Evolutionary conservation across 2,888 invertebrate species (phyloP).

Genomic region (Stenodera caucasica): DNA sequence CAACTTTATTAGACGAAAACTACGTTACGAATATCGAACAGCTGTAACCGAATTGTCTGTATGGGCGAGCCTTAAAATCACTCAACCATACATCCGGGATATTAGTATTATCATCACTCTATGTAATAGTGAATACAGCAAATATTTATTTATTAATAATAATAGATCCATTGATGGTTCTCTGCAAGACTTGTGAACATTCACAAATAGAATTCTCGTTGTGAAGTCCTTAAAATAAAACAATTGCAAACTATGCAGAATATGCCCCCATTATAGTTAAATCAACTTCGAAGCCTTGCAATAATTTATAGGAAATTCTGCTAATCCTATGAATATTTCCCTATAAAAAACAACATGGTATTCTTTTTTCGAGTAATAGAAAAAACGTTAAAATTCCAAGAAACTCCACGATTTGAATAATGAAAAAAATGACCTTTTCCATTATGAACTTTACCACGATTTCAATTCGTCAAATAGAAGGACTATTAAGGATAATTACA

Average conservation of each 20-base stretch:
- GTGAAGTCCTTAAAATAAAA: neutral
- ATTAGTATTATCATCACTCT: neutral
- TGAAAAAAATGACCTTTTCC: neutral
- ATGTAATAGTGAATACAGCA: neutral
- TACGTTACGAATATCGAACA: neutral
- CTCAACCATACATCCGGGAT: neutral
- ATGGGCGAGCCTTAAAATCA: slow-evolving; percentile 1
- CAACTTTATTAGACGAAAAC: no score
- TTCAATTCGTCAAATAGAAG: neutral
- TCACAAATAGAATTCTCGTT: neutral
- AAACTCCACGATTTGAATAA: neutral
- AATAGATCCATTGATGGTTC: no score
- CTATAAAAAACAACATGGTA: no score
- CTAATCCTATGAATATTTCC: neutral
- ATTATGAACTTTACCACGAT: neutral
- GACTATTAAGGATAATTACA: neutral
- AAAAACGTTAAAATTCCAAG: neutral
- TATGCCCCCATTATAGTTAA: neutral
- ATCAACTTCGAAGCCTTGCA: neutral
- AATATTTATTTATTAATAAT: no score
- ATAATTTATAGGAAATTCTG: neutral
- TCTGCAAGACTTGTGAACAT: no score
- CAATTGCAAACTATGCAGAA: neutral
- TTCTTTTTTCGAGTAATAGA: no score
- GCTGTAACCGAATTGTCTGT: neutral